Evolutionary conservation across 1,140 invertebrate species (phyloP).

Genomic region (Scaptomyza hsui): DNA sequence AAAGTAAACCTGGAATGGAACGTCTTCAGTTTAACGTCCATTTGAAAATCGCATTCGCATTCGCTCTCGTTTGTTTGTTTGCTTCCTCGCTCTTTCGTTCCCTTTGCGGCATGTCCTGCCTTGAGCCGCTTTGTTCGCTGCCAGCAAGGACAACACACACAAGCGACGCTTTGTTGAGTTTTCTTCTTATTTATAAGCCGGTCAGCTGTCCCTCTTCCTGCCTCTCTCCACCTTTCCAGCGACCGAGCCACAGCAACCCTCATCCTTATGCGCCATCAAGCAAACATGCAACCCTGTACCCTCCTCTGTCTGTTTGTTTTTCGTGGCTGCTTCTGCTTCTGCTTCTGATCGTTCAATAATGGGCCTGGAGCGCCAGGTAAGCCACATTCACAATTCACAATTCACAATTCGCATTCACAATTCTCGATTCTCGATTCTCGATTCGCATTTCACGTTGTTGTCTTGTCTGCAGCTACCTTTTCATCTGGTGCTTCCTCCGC

Average conservation of each 20-base stretch:
- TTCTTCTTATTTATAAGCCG: conserved; percentile 30
- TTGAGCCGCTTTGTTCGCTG: conserved; percentile 37
- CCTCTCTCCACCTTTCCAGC: conserved; percentile 24
- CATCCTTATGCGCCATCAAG: conserved; percentile 22
- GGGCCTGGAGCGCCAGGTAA: conserved; percentile 74
- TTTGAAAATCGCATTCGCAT: not conserved
- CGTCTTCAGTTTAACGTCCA: not conserved
- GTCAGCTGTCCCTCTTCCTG: conserved; percentile 35
- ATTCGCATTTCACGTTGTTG: conserved; percentile 9
- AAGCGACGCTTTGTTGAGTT: conserved; percentile 38
- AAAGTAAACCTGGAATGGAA: conserved; percentile 2
- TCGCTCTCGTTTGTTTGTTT: conserved; percentile 25
- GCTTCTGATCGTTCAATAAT: conserved; percentile 58
- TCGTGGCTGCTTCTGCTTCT: conserved; percentile 15
- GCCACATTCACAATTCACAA: conserved; percentile 49
- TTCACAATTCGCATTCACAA: not conserved
- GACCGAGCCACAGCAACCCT: conserved; percentile 30
- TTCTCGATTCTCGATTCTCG: no score
- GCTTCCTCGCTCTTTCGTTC: not conserved
- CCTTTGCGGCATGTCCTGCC: conserved; percentile 36
- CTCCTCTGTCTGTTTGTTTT: conserved; percentile 47
- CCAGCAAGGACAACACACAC: conserved; percentile 12
- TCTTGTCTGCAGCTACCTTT: conserved; percentile 29
- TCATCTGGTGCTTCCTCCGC: conserved; percentile 30
- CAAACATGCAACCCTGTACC: conserved; percentile 47